These are phyloP conservation scores for Thereva unica DNA, from an alignment of 2,888 invertebrate genomes.

Conservation along the genomic window DNA sequence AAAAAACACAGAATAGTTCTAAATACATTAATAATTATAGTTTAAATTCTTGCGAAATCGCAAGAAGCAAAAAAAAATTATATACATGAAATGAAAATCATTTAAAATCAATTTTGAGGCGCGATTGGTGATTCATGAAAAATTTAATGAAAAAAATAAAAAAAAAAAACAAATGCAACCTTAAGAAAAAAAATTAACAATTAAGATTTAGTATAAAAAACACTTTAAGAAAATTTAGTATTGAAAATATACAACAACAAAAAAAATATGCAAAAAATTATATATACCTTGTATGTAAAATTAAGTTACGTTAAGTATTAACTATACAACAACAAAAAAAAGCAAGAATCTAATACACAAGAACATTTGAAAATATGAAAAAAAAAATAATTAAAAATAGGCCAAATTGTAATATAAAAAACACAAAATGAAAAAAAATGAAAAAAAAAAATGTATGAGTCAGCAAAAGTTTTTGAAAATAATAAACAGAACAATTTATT, in stretches of 20 bases:
- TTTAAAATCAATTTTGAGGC: too few relatives aligned
- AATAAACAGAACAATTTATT: conserved; percentile 34
- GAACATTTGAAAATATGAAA: conserved; percentile 15
- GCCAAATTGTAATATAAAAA: conserved; percentile 34
- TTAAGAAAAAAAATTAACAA: conserved; percentile 3
- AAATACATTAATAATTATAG: too few relatives aligned
- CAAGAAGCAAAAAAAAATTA: too few relatives aligned
- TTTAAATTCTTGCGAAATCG: too few relatives aligned
- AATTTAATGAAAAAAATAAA: conserved; percentile 6
- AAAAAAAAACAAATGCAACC: conserved; percentile 1
- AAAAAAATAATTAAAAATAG: conserved; percentile 25
- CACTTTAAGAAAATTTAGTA: conserved; percentile 23
- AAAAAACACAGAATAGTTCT: too few relatives aligned
- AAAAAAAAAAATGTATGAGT: conserved; percentile 23
- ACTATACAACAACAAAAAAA: conserved; percentile 24
- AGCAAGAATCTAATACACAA: too few relatives aligned
- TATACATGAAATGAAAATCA: too few relatives aligned
- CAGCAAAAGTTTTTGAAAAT: conserved; percentile 29
- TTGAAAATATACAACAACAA: conserved; percentile 19
- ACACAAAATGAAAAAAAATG: conserved; percentile 20
- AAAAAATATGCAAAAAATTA: conserved; percentile 17
- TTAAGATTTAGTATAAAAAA: conserved; percentile 6
- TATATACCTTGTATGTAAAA: conserved; percentile 13
- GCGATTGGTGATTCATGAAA: conserved; percentile 1
- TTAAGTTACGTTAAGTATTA: conserved; percentile 30